Base-by-base conservation (phyloP, 2,113 vertebrate genomes). In the Tapirus terrestris region DNA sequence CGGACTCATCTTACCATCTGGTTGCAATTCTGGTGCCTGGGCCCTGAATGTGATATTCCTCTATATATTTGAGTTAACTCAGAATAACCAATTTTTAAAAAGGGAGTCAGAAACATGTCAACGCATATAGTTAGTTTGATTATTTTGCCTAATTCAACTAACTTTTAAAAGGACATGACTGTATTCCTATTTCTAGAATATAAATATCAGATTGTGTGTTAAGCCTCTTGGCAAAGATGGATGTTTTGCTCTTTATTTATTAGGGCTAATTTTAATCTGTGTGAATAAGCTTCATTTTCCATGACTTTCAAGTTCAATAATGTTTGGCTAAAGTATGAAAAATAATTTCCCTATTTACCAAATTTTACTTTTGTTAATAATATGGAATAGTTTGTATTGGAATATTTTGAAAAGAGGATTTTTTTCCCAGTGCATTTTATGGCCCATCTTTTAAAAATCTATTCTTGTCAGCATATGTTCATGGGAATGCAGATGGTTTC, bases 141-240 rank as follows among this genome's bases (percentile, higher is more conserved):
- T 92, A 94, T 92, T 82, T 89, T 53, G 21, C 43, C 45, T 82
- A 91, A 95, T 84, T 97, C 67, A 68, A 25, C 73, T 25, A 67
- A n/a, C 48, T 92, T 94, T 77, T 51, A n/a, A 80, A 87, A 95
- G 21, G 68, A 73, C 39, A 43, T 17, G 73, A 63, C 56, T 83
- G 10, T 70, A 43, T 94, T 68, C 60, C 83, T 68, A 33, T 76
- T 82, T 77, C 76, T 21, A 33, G 39, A 86, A 56, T 79, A 43
- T 83, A 91, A 94, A 89, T 96, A 65, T 77, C 61, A 77, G 29
- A 67, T 45, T 60, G 27, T 89, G 65, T 88, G 31, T 89, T 77
- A 88, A 81, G 16, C n/a, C 67, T 97, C 61, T 81, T 14, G 72
- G 67, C 92, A 61, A 67, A 94, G 65, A 61, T 36, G 61, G 39